Percentiles rank a stretch among this genome's conserved stretches.
phyloP scores from a whole-genome alignment of 2,888 invertebrate genomes.

The Macroteleia sp. region DNA sequence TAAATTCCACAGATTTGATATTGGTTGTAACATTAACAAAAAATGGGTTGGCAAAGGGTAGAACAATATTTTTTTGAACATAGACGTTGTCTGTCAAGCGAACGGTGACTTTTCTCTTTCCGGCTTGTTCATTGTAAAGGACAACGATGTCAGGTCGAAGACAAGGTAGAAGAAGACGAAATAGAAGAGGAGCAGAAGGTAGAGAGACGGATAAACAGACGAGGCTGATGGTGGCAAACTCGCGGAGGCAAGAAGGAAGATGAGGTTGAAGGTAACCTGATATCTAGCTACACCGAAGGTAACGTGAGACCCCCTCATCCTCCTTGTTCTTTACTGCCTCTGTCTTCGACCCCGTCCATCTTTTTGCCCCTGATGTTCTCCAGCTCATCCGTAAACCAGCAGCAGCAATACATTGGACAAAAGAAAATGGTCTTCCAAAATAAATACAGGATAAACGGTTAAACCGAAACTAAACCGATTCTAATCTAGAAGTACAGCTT shows the following conservation, averaged over 20 bases:
- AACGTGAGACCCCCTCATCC: constrained; percentile 81
- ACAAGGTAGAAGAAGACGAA: constrained; percentile 44
- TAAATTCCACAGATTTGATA: too few species aligned
- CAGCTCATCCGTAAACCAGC: constrained; percentile 60
- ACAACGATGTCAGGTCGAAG: constrained; percentile 23
- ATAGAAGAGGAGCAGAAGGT: constrained; percentile 56
- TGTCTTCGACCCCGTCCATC: constrained; percentile 66
- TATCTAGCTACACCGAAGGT: constrained; percentile 81
- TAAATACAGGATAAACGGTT: too few species aligned
- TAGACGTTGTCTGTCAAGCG: constrained; percentile 43
- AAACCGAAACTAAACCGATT: too few species aligned
- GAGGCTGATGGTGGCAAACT: constrained; percentile 80
- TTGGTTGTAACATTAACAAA: too few species aligned
- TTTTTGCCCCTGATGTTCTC: constrained; percentile 64
- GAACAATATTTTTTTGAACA: constrained; percentile 22
- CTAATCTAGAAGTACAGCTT: too few species aligned
- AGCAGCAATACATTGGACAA: constrained; percentile 46
- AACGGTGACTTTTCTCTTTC: constrained; percentile 58
- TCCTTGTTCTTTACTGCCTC: constrained; percentile 68
- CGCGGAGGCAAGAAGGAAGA: constrained; percentile 81
- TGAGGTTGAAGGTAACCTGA: constrained; percentile 82
- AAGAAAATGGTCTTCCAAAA: too few species aligned
- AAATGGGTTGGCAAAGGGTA: neutral
- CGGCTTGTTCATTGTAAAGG: constrained; percentile 50
- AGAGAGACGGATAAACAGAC: constrained; percentile 64